A percentile compares a stretch with the other conserved stretches of the same genome.
Evolutionary conservation across 2,797 vertebrate genomes (phyloP).

Genomic region (Xenentodon cancila): DNA sequence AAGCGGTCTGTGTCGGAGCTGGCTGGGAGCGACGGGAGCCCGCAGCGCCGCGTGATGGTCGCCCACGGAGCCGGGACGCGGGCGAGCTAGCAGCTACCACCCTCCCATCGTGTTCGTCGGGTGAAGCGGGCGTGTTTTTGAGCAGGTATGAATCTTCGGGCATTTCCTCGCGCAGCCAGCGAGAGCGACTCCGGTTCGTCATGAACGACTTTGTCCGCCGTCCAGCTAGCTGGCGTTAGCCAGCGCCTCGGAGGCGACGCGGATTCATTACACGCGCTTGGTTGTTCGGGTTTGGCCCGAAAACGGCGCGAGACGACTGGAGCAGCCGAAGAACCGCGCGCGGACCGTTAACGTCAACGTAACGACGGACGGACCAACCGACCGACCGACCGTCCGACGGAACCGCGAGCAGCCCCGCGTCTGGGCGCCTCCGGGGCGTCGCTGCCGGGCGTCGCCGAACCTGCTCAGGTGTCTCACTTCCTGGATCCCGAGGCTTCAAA

Average conservation of each 20-base stretch:
- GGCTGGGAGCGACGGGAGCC: constrained; percentile 5
- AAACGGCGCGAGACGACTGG: too few relatives aligned
- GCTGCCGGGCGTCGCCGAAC: constrained; percentile 22
- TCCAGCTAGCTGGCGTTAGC: constrained; percentile 42
- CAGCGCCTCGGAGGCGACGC: constrained; percentile 28
- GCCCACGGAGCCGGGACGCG: constrained; percentile 7
- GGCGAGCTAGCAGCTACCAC: constrained; percentile 27
- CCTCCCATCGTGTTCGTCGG: not conserved
- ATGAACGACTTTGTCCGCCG: not conserved
- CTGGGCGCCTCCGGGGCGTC: not conserved
- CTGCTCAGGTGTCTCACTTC: constrained; percentile 42
- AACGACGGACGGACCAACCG: too few relatives aligned
- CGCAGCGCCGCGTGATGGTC: constrained; percentile 19
- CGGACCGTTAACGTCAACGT: accelerated
- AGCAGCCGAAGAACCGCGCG: too few relatives aligned
- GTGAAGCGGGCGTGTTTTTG: not conserved
- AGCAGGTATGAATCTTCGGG: constrained; percentile 43
- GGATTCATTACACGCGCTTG: not conserved
- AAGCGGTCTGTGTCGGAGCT: constrained; percentile 15
- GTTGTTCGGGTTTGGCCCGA: not conserved
- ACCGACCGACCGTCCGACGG: too few relatives aligned
- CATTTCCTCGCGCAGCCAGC: too few relatives aligned
- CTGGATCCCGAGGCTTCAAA: constrained; percentile 37
- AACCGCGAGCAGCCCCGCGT: too few relatives aligned
- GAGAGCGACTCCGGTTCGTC: too few relatives aligned